Evolutionary conservation across 2,797 vertebrate genomes (phyloP), one percentile per base, ranked within the genome.

Genomic region (Pseudomugil gertrudae): DNA sequence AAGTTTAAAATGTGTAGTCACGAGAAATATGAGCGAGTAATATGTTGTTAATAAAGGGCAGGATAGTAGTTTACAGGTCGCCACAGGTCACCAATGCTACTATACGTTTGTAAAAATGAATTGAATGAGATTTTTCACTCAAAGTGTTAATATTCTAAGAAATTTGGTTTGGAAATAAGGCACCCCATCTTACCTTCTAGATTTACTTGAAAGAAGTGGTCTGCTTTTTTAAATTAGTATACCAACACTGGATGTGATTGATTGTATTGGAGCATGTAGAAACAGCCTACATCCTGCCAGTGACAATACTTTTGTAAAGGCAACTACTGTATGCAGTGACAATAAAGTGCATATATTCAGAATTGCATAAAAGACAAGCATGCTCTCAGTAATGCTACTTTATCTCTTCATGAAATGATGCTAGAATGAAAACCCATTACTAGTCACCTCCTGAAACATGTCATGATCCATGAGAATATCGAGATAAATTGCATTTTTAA

Each of bases 1-100:
- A 29, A 29, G 3, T 29, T 29, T 3, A 29, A 29, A 9, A 54
- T 67, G 63, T 60, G 13, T n/a, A 26, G 48, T 48, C 58, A 70
- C 21, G 32, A 57, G 40, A 29, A n/a, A 36, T 64, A 52, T 45
- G n/a, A 50, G 2, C 23, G 33, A 58, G 54, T 19, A 13, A 1
- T 0, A 4, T 30, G 24, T 63, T 43, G 48, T 63, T 56, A 59
- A n/a, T 29, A 26, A 62, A 30, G 26, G 11, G 24, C 4, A n/a
- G 10, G 30, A 5, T 3, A 3, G 24, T 35, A 10, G 33, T 35
- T 35, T 9, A 35, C 33, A 11, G 33, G 33, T 35, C 9, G 11
- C 33, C 9, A 35, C 11, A 10, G 33, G 33, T 9, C 11, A 35
- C 2, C 11, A n/a, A 7, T 35, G 33, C 11, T 35, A 35, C 33